Evolutionary conservation across 2,888 invertebrate genomes (phyloP).

Genomic region (Macropis europaea): DNA sequence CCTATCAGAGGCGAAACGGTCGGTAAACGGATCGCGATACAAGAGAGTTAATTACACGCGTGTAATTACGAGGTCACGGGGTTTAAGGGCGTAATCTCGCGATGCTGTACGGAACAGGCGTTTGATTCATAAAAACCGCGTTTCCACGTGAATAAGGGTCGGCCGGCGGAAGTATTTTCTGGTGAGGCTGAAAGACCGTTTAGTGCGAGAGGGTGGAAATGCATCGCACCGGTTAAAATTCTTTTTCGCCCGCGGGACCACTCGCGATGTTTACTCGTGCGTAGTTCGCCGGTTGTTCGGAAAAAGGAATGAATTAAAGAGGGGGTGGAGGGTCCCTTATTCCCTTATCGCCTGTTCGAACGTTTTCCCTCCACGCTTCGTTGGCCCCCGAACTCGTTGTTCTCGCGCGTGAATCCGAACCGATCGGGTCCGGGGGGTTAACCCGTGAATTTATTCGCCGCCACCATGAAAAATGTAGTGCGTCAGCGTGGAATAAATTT

Average conservation of each 20-base stretch:
- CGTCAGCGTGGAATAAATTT: slow-evolving; percentile 61
- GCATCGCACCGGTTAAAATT: slow-evolving; percentile 54
- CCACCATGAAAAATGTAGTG: slow-evolving; percentile 59
- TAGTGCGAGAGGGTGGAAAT: slow-evolving; percentile 34
- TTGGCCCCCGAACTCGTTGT: slow-evolving; percentile 45
- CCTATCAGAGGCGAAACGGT: neutral
- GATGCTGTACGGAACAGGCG: neutral
- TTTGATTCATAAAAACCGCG: slow-evolving; percentile 32
- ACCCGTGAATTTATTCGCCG: slow-evolving; percentile 53
- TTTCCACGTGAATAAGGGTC: slow-evolving; percentile 15
- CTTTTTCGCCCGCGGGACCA: slow-evolving; percentile 57
- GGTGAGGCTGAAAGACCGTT: slow-evolving; percentile 40
- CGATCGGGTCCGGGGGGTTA: slow-evolving; percentile 35
- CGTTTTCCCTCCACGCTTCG: slow-evolving; percentile 39
- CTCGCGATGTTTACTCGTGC: slow-evolving; percentile 66
- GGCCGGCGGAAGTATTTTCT: slow-evolving; percentile 40
- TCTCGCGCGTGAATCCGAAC: slow-evolving; percentile 53
- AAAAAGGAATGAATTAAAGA: slow-evolving; percentile 66
- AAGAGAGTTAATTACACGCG: slow-evolving; percentile 38
- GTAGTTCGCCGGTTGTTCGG: slow-evolving; percentile 54
- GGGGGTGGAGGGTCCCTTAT: slow-evolving; percentile 53
- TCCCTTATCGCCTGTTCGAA: slow-evolving; percentile 62
- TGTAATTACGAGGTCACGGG: slow-evolving; percentile 21
- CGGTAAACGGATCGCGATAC: slow-evolving; percentile 18
- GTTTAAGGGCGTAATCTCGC: slow-evolving; percentile 15